Evolutionary conservation across 2,888 invertebrate species (phyloP).

Genomic region (Melieria picta): DNA sequence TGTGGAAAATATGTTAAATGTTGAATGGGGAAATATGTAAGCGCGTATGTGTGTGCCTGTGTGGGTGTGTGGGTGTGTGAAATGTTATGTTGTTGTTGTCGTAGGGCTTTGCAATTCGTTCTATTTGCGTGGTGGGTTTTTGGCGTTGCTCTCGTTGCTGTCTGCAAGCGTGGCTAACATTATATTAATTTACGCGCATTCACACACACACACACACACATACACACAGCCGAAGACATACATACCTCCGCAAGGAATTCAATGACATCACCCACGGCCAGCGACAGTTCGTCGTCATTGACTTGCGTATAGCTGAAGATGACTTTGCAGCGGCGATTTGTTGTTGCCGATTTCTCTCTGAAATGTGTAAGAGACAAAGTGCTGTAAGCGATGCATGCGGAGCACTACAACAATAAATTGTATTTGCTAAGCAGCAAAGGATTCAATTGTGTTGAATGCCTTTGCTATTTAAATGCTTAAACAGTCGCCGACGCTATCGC

Average conservation of each 20-base stretch:
- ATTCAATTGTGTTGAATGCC: too few relatives aligned
- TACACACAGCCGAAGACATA: conserved; percentile 24
- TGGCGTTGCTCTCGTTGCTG: too few relatives aligned
- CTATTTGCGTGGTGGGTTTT: too few relatives aligned
- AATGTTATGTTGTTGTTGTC: background rate
- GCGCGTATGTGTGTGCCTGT: conserved; percentile 9
- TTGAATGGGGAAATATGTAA: conserved; percentile 16
- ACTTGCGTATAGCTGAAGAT: conserved; percentile 92
- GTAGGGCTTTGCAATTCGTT: background rate
- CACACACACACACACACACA: conserved; percentile 11
- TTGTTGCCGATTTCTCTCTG: conserved; percentile 65
- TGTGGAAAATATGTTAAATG: conserved; percentile 17
- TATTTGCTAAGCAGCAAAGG: too few relatives aligned
- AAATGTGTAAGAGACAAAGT: conserved; percentile 31
- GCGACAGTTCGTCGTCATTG: conserved; percentile 90
- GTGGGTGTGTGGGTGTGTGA: conserved; percentile 11
- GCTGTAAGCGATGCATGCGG: conserved; percentile 27
- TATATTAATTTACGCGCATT: too few relatives aligned
- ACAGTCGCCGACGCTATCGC: background rate
- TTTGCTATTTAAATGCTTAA: too few relatives aligned
- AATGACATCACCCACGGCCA: conserved; percentile 88
- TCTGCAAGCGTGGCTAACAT: too few relatives aligned
- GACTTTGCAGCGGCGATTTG: conserved; percentile 79
- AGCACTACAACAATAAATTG: conserved; percentile 30
- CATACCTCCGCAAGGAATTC: conserved; percentile 87